Evolutionary conservation across 2,113 vertebrate species (phyloP).

Genomic region (Corythornis vintsioides): DNA sequence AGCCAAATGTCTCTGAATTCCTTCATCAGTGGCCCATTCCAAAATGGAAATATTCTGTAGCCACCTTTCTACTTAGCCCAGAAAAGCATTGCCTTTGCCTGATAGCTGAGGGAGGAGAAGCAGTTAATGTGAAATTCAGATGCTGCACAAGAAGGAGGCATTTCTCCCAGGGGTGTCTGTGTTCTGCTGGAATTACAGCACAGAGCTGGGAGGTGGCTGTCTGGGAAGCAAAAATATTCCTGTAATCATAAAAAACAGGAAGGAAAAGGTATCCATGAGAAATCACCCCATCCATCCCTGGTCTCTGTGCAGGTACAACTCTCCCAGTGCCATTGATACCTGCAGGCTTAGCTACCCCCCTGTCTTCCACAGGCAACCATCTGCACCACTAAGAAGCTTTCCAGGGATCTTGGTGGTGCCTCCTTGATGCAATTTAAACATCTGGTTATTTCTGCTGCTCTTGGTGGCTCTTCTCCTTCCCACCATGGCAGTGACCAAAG

Average conservation of each 20-base stretch:
- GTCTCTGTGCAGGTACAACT: background rate
- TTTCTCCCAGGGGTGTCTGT: background rate
- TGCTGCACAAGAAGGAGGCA: background rate
- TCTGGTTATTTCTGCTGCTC: background rate
- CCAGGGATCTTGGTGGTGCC: background rate
- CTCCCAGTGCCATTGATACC: background rate
- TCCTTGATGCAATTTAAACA: background rate
- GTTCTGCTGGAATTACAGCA: background rate
- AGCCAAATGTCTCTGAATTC: background rate
- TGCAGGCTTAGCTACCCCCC: background rate
- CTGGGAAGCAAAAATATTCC: background rate
- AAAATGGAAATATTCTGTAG: background rate
- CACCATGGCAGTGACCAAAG: background rate
- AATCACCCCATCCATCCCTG: background rate
- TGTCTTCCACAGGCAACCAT: background rate
- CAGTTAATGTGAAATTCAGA: background rate
- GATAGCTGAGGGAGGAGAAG: background rate
- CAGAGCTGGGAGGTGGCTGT: background rate
- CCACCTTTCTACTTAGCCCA: background rate
- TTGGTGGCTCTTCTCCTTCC: background rate
- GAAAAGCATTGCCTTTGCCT: background rate
- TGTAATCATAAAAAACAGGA: background rate
- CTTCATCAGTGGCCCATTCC: background rate
- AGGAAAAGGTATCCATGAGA: background rate
- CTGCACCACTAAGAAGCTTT: background rate